Conservation (phyloP, 2,797 vertebrate genomes). For the Scolopax bukidnonensis region DNA sequence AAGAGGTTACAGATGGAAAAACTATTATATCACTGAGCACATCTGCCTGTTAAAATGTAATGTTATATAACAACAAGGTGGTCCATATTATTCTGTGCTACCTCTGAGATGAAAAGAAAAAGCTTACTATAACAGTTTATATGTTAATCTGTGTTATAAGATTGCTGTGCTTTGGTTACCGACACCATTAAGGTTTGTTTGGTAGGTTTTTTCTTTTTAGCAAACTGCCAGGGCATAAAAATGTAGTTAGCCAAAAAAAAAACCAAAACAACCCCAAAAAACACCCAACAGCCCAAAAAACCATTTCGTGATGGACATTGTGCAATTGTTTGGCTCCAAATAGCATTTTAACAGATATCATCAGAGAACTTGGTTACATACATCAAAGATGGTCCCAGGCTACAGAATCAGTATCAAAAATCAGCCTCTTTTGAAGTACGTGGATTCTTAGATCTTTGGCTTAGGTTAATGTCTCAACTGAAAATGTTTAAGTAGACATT, state of each 20-base stretch:
- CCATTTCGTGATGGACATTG: not conserved
- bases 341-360: not conserved
- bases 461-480: not conserved
- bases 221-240: not conserved
- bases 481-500: not conserved
- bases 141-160: not conserved
- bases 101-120: not conserved
- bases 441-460: not conserved
- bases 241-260: not conserved
- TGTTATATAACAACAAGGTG: not conserved
- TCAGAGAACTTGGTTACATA: not conserved
- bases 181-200: not conserved
- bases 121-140: not conserved
- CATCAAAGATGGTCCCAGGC: not conserved
- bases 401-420: not conserved
- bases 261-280: too few relatives aligned
- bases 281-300: too few relatives aligned
- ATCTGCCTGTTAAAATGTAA: not conserved
- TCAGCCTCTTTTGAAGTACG: not conserved
- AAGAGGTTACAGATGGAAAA: conserved; percentile 21
- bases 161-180: not conserved
- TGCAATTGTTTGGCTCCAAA: conserved; percentile 16
- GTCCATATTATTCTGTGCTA: not conserved
- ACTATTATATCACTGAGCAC: not conserved
- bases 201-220: not conserved